Evolutionary conservation across 2,797 vertebrate species (phyloP).

Genomic region (Arnoldichthys spilopterus): DNA sequence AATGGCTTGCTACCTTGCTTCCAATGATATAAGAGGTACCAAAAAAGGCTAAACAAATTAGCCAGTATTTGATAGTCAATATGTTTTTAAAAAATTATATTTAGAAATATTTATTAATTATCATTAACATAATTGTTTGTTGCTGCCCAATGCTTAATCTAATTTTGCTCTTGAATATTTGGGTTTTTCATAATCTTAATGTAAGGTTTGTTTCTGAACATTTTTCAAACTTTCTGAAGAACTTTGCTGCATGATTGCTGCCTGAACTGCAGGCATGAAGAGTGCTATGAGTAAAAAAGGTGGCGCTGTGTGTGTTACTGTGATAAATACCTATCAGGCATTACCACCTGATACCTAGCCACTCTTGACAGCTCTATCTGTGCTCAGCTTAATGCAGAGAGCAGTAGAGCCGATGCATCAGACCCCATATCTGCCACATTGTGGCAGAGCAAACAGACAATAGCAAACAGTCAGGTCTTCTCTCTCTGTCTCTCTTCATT

Average conservation of each 20-base stretch:
- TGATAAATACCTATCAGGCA: constrained; percentile 49
- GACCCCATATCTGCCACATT: constrained; percentile 24
- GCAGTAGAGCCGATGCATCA: constrained; percentile 46
- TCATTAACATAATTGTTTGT: too few species aligned
- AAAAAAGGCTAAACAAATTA: too few species aligned
- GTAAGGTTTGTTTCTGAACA: not conserved
- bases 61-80: too few species aligned
- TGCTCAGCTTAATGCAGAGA: constrained; percentile 44
- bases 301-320: constrained; percentile 48
- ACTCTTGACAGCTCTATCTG: constrained; percentile 70
- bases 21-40: too few species aligned
- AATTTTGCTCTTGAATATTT: too few species aligned
- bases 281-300: constrained; percentile 25
- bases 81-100: too few species aligned
- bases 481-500: not conserved
- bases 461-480: constrained; percentile 37
- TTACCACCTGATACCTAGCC: constrained; percentile 19
- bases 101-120: too few species aligned
- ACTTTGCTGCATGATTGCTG: not conserved
- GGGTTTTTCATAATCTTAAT: too few species aligned
- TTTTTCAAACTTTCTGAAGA: not conserved
- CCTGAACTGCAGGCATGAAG: constrained; percentile 34
- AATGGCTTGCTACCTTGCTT: too few species aligned
- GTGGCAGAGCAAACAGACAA: constrained; percentile 27
- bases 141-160: too few species aligned